Evolutionary conservation across 1,140 invertebrate species (phyloP), one percentile per base, ranked within the genome.

Genomic region (Listronotus oregonensis): DNA sequence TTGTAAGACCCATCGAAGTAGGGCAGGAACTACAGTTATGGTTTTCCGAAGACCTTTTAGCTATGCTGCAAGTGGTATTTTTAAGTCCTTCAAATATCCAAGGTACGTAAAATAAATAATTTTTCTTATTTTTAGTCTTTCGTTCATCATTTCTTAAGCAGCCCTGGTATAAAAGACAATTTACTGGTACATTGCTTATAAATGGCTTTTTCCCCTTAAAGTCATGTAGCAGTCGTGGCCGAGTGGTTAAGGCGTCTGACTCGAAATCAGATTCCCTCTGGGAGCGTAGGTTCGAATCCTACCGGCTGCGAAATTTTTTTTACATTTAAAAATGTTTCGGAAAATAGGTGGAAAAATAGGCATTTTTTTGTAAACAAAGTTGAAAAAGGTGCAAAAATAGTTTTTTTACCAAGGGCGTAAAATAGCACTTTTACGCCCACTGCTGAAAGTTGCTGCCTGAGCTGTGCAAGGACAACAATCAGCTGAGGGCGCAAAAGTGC

Each of bases 231-330:
- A 88, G 88, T 88, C 87, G 85, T 90, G 88, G 88, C 88, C 87
- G 87, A 90, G 87, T 86, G 89, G 89, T 90, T 90, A 90, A 90
- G 88, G 89, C 88, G 88, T 89, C 87, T 89, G 88, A 89, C 87
- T 89, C 86, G 87, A 90, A 89, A 89, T 89, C 87, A 89, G 87
- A 89, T 89, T 89, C 87, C 87, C 87, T 89, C 85, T 89, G 87
- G 87, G 87, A 89, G 89, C 88, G 87, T 89, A 89, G 88, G 87
- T 90, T 90, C 89, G 87, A 90, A 87, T 90, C 88, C 88, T 90
- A 89, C 87, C 86, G 88, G 85, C 89, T 89, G 88, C 88, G 88
- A 47, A 52, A 34, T 54, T 61, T 66, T 66, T 66, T 44, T 0
- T 27, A 27, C 21, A 27, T 27, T 27, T 3, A 27, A 27, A 27